Evolutionary conservation across 2,888 invertebrate species (phyloP), one percentile per base, ranked within the genome.

Genomic region (Hoplodrina blanda): DNA sequence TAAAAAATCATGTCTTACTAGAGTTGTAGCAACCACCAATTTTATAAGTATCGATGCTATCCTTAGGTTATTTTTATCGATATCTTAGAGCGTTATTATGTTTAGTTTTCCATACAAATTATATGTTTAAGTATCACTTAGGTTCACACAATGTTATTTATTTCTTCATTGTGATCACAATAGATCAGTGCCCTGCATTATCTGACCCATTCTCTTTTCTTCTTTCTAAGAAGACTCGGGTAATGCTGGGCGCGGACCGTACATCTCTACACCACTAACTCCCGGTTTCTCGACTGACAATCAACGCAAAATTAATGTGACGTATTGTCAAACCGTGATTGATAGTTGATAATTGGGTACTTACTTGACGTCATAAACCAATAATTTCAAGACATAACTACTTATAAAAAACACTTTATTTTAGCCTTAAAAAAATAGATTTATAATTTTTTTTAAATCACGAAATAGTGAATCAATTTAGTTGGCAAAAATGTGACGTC

Each of bases 1-100:
- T 84, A 76, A 71, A 75, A 75, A 76, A 71, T 57, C 71, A 83
- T 76, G 56, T 78, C 55, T 62, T 63, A 49, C 50, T 82, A 78
- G 69, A 80, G 65, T 53, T 69, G 82, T 84, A 82, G 84, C 56
- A 30, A 56, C 37, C 73, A 80, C 46, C n/a, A 53, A 30, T 53
- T 62, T 76, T 59, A 11, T 15, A 57, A 37, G 20, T 54, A 52
- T 79, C 20, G 50, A 73, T 55, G 25, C 19, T 60, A 52, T 68
- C 20, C 52, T 49, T 67, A 54, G 44, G 30, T 49, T 56, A 6
- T 57, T 60, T 65, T 41, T 59, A 54, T 75, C 19, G 50, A 61
- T 62, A 62, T 41, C 37, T 59, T 76, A 44, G 50, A 19, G 53
- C 37, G 60, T n/a, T 52, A 13, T 44, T 25, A 13, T 54, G 30